Base-by-base conservation (phyloP, 2,888 invertebrate species). In the Strigamia transsilvanica region DNA sequence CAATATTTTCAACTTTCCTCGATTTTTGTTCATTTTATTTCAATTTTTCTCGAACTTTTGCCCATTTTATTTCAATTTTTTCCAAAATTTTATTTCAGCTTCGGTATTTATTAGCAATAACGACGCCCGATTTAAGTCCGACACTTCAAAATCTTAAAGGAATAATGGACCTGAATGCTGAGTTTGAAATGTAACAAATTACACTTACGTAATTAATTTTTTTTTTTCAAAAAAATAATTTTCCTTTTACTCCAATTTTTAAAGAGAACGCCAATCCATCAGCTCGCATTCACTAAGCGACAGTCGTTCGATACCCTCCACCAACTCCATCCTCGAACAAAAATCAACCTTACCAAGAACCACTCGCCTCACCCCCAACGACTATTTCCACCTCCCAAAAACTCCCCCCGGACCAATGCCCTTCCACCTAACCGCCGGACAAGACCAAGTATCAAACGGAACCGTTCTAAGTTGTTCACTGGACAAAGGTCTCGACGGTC, bases 71-170 rank as follows among this genome's bases (percentile, higher is more conserved):
- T n/a, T n/a, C n/a, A n/a, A 2, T 27, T 27, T 27, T 27, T 27
- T 27, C 27, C 27, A 27, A 27, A n/a, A n/a, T 27, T 27, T 27
- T 27, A 27, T 27, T 27, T 27, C 84, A 88, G 88, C 88, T 98
- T 83, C 89, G 94, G 80, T 94, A 93, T 91, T 92, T 93, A 77
- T 92, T 93, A 84, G 93, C 93, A 0, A 88, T 94, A 66, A 91
- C 93, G 0, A 93, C 94, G 0, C 89, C 90, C 4, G 94, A 95
- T 87, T 91, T 95, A 83, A 89, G 94, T 83, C 92, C 93, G 4
- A 96, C 95, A 0, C 89, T 96, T 82, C 91, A 92, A 32, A 96
- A 96, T 87, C 89, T 96, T 10, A 90, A 91, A 84, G 89, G 90
- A 34, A 87, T 94, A 80, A 88, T 92, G 73, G 90, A 90, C 84